Base-by-base conservation (phyloP, 2,113 vertebrate genomes). In the Nycticryphes semicollaris region DNA sequence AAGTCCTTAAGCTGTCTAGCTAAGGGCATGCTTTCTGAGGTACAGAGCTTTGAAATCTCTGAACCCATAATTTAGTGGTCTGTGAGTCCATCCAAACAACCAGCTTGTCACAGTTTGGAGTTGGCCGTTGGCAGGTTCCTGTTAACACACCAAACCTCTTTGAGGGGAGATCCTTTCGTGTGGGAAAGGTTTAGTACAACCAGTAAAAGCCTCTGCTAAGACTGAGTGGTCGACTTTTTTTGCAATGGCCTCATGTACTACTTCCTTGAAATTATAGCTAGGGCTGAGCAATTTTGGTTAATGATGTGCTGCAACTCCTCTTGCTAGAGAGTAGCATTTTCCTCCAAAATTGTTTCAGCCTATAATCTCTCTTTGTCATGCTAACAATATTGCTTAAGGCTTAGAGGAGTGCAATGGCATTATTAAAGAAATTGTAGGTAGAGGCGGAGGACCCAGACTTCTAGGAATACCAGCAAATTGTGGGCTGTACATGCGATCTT, bases 1-100 rank as follows among this genome's bases (percentile, higher is more conserved):
- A 60, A 50, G n/a, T 50, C 23, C 41, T 60, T 48, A 33, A 10
- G 6, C 27, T 0, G 0, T 4, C 10, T 18, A 51, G 18, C 12
- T 51, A 60, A 80, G 25, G 15, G 45, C 16, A 60, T 63, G 60
- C 16, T 73, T 19, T 37, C 53, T 0, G 7, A 82, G 28, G 18
- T 28, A 28, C 9, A 57, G 24, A 78, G 31, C 10, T 66, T 67
- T 73, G 10, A 43, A 57, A 33, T 37, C 25, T 57, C 18, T 67
- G 54, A 80, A 75, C 16, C 39, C 3, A 4, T n/a, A 54, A 30
- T 17, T 43, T 37, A 7, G 19, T 41, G 17, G 4, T 68, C 60
- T 62, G 6, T 43, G 41, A 16, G 8, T 21, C 50, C 53, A 16
- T 56, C 28, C 14, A 33, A 56, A 39, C 22, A 12, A 80, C 15